Percentiles rank a stretch among this genome's conserved stretches.
Evolutionary conservation across 2,797 vertebrate species (phyloP).

Genomic region (Paratrypauchen microcephalus): DNA sequence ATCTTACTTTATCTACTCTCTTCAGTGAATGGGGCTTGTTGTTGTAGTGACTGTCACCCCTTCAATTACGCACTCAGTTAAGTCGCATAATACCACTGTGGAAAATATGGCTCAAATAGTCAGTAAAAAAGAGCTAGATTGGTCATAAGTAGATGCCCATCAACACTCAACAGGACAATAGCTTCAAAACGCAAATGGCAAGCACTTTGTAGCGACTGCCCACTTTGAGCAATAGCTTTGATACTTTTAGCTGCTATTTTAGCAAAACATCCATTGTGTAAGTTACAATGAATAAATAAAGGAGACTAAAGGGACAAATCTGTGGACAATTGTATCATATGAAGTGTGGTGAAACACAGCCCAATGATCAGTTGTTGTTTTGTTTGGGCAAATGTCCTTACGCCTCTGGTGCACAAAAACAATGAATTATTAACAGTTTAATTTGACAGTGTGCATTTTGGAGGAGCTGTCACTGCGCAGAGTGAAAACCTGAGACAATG

Average conservation of each 20-base stretch:
- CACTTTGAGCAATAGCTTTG: conserved; percentile 12
- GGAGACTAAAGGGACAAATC: neutral
- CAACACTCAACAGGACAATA: conserved; percentile 47
- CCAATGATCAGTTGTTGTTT: neutral
- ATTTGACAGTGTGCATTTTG: neutral
- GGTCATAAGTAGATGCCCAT: conserved; percentile 43
- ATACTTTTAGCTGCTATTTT: conserved; percentile 7
- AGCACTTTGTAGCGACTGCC: conserved; percentile 25
- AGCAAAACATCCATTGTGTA: conserved; percentile 8
- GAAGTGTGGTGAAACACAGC: neutral
- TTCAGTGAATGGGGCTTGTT: conserved; percentile 26
- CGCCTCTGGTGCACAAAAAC: neutral
- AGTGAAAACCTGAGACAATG: conserved; percentile 9
- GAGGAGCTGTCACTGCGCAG: neutral
- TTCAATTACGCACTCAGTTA: conserved; percentile 12
- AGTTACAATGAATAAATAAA: conserved; percentile 8
- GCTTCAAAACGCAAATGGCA: conserved; percentile 44
- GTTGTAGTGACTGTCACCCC: conserved; percentile 8
- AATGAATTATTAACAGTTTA: conserved; percentile 8
- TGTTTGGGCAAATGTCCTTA: conserved; percentile 5
- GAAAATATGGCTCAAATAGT: conserved; percentile 22
- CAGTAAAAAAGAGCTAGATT: conserved; percentile 19
- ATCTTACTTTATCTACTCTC: conserved; percentile 34
- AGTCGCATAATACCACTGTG: conserved; percentile 28
- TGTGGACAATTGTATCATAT: neutral